These are phyloP conservation scores for Neodiprion virginianus DNA, from an alignment of 1,140 invertebrate genomes.

Conservation along the genomic window DNA sequence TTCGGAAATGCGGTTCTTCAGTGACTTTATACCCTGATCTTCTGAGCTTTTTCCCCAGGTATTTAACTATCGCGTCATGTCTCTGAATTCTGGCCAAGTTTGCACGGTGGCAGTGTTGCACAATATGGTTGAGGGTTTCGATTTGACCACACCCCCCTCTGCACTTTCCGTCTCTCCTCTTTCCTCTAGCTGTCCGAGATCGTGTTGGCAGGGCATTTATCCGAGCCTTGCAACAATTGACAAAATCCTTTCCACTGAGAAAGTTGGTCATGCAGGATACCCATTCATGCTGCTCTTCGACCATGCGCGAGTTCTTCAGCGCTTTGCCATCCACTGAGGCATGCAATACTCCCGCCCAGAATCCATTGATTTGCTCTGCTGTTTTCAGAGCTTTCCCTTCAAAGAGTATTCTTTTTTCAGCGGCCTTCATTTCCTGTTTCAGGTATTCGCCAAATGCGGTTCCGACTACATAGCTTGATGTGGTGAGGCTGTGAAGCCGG, in stretches of 20 bases:
- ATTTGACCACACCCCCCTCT: constrained; percentile 30
- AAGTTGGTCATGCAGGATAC: constrained; percentile 22
- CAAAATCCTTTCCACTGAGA: constrained; percentile 29
- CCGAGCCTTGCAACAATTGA: constrained; percentile 24
- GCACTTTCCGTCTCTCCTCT: constrained; percentile 22
- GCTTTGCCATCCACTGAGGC: constrained; percentile 20
- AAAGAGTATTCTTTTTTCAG: no score
- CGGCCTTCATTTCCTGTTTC: no score
- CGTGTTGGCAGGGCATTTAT: constrained; percentile 31
- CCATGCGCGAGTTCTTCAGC: constrained; percentile 20
- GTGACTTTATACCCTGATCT: neutral
- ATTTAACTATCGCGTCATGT: constrained; percentile 30
- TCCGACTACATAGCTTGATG: no score
- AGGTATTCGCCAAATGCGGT: no score
- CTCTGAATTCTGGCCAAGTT: constrained; percentile 26
- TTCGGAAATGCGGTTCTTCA: constrained; percentile 19
- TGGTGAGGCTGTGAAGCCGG: no score
- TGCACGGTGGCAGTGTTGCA: constrained; percentile 34
- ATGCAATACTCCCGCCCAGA: constrained; percentile 20
- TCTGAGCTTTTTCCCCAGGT: constrained; percentile 10
- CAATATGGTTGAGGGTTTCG: constrained; percentile 36
- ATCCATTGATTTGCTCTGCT: no score
- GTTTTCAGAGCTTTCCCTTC: no score
- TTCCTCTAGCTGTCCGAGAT: constrained; percentile 28
- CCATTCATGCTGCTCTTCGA: constrained; percentile 29